Percentiles rank a stretch among this genome's conserved stretches.
phyloP scores from a whole-genome alignment of 2,113 vertebrate species.

The Xiphias gladius region DNA sequence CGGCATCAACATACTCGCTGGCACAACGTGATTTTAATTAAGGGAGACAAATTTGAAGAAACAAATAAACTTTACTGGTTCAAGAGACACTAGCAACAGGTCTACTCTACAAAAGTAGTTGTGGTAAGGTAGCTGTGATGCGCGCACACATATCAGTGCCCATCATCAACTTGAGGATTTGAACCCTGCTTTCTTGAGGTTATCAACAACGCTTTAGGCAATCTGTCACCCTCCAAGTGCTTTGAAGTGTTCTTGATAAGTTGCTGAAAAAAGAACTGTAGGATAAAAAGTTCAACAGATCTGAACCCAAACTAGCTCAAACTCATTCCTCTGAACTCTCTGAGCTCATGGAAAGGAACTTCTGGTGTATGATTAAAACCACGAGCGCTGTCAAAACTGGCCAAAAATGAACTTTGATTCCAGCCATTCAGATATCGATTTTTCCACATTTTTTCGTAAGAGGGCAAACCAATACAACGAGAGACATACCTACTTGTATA shows the following conservation, averaged over 20 bases:
- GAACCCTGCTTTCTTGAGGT: constrained; percentile 27
- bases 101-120: constrained; percentile 7
- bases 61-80: constrained; percentile 3
- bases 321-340: constrained; percentile 44
- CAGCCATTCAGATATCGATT: too few species aligned
- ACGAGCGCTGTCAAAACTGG: too few species aligned
- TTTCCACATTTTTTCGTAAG: too few species aligned
- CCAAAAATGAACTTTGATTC: too few species aligned
- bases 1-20: neutral
- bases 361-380: constrained; percentile 58
- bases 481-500: too few species aligned
- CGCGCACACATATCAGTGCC: constrained; percentile 2
- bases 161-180: constrained; percentile 1
- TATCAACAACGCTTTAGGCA: neutral
- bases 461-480: too few species aligned
- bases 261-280: neutral
- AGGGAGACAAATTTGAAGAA: constrained; percentile 33
- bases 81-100: constrained; percentile 32
- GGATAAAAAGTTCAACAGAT: constrained; percentile 26
- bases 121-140: neutral
- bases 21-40: constrained; percentile 51
- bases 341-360: constrained; percentile 51
- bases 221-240: constrained; percentile 15
- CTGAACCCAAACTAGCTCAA: constrained; percentile 14
- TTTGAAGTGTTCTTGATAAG: constrained; percentile 11